Evolutionary conservation across 2,888 invertebrate species (phyloP).

Genomic region (Stenurella melanura): DNA sequence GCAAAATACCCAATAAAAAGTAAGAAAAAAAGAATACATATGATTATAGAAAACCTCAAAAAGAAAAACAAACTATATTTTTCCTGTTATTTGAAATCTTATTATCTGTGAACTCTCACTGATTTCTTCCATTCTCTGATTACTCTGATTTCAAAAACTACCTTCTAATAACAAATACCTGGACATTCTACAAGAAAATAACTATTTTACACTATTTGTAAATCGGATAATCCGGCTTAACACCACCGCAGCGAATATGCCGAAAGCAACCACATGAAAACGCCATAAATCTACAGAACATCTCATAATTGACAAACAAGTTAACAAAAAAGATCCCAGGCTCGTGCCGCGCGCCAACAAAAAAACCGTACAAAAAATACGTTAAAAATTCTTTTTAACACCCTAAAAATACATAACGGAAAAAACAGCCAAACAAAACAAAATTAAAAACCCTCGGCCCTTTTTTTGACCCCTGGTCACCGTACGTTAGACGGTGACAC

Average conservation of each 20-base stretch:
- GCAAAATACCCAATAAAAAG: no score
- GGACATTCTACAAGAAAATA: neutral
- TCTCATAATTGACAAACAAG: constrained; percentile 52
- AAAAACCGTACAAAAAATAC: constrained; percentile 61
- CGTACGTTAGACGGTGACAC: constrained; percentile 54
- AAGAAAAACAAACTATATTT: no score
- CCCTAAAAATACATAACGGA: constrained; percentile 61
- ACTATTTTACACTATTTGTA: constrained; percentile 1
- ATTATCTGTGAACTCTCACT: no score
- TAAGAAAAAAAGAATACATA: no score
- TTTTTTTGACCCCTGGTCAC: constrained; percentile 64
- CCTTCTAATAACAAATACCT: neutral
- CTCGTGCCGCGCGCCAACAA: constrained; percentile 58
- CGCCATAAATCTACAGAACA: constrained; percentile 19
- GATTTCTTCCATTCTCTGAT: no score
- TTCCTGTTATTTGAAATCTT: no score
- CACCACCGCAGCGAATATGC: neutral
- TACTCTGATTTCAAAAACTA: neutral
- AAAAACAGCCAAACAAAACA: constrained; percentile 58
- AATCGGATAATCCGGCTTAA: neutral
- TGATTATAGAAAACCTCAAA: no score
- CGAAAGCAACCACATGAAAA: neutral
- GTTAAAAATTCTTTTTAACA: constrained; percentile 57
- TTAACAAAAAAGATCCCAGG: constrained; percentile 56
- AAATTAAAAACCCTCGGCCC: constrained; percentile 56